A percentile compares a stretch with the other conserved stretches of the same genome.
phyloP scores from a whole-genome alignment of 2,797 vertebrate species.

The Gouania willdenowi region DNA sequence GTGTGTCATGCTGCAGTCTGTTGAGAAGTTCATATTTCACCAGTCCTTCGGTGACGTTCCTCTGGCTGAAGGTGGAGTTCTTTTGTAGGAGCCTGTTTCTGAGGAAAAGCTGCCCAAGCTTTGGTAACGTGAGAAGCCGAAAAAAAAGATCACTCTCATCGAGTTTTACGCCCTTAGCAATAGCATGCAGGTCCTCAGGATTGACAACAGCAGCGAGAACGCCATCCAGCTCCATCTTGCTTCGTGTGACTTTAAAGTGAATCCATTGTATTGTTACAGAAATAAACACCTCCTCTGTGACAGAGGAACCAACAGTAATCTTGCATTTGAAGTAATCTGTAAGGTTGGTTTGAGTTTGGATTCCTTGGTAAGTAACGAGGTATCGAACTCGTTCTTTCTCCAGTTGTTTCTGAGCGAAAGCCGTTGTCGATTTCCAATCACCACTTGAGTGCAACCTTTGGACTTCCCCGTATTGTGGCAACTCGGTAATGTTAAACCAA shows the following conservation, averaged over 20 bases:
- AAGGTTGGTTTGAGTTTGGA: conserved; percentile 69
- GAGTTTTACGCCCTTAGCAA: conserved; percentile 69
- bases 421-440: conserved; percentile 76
- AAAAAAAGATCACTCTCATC: conserved; percentile 75
- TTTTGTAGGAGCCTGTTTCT: conserved; percentile 66
- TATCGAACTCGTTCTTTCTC: conserved; percentile 77
- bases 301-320: conserved; percentile 67
- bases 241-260: conserved; percentile 77
- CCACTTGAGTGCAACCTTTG: conserved; percentile 74
- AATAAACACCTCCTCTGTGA: conserved; percentile 72
- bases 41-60: conserved; percentile 74
- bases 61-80: conserved; percentile 83
- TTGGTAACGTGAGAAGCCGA: conserved; percentile 77
- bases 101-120: conserved; percentile 79
- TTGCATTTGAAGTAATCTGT: conserved; percentile 83
- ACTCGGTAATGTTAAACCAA: conserved; percentile 72
- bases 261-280: conserved; percentile 80
- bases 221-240: conserved; percentile 74
- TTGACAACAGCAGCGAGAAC: conserved; percentile 65
- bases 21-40: conserved; percentile 77
- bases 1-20: conserved; percentile 55
- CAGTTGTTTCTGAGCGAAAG: conserved; percentile 81
- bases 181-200: conserved; percentile 73
- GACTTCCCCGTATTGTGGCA: conserved; percentile 80
- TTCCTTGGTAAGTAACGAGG: conserved; percentile 70